These are phyloP conservation scores for Chroicocephalus ridibundus DNA, from an alignment of 2,113 vertebrate genomes.

Conservation along the genomic window DNA sequence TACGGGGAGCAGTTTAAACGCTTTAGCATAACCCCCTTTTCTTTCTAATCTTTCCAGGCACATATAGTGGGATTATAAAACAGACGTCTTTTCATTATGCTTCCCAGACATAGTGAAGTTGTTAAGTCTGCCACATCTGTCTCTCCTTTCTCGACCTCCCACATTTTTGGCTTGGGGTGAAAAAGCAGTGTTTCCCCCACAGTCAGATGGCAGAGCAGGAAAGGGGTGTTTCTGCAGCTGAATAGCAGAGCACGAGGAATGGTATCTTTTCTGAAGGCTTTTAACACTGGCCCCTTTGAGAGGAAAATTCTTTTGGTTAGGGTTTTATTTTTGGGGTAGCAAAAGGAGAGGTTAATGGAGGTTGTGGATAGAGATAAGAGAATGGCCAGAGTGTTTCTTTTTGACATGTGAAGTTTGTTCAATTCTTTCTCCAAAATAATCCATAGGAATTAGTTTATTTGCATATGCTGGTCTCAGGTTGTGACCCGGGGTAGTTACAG, in stretches of 20 bases:
- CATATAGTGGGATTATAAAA: not conserved
- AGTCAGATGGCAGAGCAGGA: not conserved
- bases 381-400: not conserved
- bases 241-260: not conserved
- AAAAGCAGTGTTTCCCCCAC: not conserved
- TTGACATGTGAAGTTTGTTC: not conserved
- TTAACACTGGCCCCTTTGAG: not conserved
- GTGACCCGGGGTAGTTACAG: not conserved
- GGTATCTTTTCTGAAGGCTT: not conserved
- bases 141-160: slow-evolving; percentile 24
- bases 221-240: not conserved
- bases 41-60: not conserved
- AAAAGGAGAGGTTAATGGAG: not conserved
- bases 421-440: not conserved
- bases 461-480: not conserved
- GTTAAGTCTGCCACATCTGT: slow-evolving; percentile 25
- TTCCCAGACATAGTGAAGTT: slow-evolving; percentile 1
- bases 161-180: slow-evolving; percentile 8
- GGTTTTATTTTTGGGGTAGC: not conserved
- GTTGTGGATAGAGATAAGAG: not conserved
- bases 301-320: not conserved
- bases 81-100: not conserved
- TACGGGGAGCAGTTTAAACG: not conserved
- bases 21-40: not conserved
- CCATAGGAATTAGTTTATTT: not conserved